Evolutionary conservation across 2,113 vertebrate species (phyloP), one percentile per base, ranked within the genome.

Genomic region (Cephalopterus ornatus): DNA sequence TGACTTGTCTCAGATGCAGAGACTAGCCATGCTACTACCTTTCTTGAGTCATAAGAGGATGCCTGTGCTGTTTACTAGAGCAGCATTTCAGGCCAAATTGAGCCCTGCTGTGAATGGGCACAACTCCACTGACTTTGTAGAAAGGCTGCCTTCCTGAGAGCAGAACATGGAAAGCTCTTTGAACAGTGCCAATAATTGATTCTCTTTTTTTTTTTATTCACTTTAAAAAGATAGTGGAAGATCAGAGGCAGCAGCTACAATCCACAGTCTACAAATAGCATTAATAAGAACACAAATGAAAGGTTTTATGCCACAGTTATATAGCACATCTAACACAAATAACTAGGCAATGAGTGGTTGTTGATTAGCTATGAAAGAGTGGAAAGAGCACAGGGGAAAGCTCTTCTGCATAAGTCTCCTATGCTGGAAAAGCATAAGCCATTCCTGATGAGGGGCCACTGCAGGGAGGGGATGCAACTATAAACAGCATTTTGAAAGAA

Each of bases 211-310:
- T 73, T 77, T 52, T 14, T 10, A 83, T 94, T 94, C 68, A 22
- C 84, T 97, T 93, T 96, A 92, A 92, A 94, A 93, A 91, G 90
- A 92, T 79, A 90, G 68, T 93, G 65, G 90, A 97, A 95, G 94
- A 96, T 97, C 95, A 96, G 95, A 96, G 90, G 55, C 82, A 92
- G 39, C 50, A 93, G 85, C 80, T 95, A 92, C 91, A 92, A 92
- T 88, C 83, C 79, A 66, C 37, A 59, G 65, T 78, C 95, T 94
- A 90, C 85, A 96, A 96, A 94, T 89, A 95, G 61, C 88, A 93
- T 91, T 94, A 93, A 72, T 83, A 92, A 92, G 82, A 94, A 92
- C 79, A 81, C 63, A 93, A 94, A 95, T 93, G 83, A 92, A 97
- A 95, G 90, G 90, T 76, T 95, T 94, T 94, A 74, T 93, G 73